phyloP scores from a whole-genome alignment of 1,140 invertebrate genomes.

The Eupeodes corollae region DNA sequence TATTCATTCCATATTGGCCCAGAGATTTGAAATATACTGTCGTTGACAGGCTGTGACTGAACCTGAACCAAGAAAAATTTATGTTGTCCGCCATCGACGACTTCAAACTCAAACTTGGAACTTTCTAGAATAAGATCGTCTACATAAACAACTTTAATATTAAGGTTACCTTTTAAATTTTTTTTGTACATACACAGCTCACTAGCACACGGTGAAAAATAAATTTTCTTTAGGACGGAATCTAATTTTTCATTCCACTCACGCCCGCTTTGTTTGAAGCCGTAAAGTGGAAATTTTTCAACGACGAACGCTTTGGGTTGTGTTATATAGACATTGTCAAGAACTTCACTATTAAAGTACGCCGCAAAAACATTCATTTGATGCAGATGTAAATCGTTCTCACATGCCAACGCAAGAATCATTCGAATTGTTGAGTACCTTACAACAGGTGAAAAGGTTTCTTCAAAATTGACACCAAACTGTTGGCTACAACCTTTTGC shows the following conservation, averaged over 20 bases:
- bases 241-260: constrained; percentile 24
- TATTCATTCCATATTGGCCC: constrained; percentile 4
- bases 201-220: too few species aligned
- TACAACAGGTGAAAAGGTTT: too few species aligned
- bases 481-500: too few species aligned
- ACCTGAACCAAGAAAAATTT: constrained; percentile 16
- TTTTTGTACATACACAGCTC: too few species aligned
- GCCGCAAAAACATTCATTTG: constrained; percentile 3
- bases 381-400: background rate
- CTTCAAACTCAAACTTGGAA: constrained; percentile 15
- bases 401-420: too few species aligned
- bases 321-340: constrained; percentile 3
- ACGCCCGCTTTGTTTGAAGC: constrained; percentile 8
- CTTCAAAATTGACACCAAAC: too few species aligned
- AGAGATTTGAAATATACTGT: constrained; percentile 3
- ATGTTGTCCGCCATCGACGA: constrained; percentile 13
- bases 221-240: constrained; percentile 12
- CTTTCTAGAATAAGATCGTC: constrained; percentile 19
- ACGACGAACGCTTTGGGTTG: background rate
- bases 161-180: constrained; percentile 3
- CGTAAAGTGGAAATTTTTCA: background rate
- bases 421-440: too few species aligned
- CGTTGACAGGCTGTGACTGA: background rate
- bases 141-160: constrained; percentile 13
- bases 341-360: constrained; percentile 1